Base-by-base conservation (phyloP, 1,140 invertebrate genomes). In the Vanessa tameamea region DNA sequence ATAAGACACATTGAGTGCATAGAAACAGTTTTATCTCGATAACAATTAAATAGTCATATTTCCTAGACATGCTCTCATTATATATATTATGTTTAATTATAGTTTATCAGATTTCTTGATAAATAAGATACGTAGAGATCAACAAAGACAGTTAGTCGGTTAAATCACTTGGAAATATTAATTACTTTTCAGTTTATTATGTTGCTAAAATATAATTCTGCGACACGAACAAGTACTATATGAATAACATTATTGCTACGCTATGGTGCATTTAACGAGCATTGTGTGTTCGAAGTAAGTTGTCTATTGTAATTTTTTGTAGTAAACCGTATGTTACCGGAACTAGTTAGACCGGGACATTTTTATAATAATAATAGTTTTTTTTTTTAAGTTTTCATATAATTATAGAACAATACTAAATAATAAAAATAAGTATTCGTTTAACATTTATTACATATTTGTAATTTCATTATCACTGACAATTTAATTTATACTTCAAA, bases 261-360 rank as follows among this genome's bases (percentile, higher is more conserved):
- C 13, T 64, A 88, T 88, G 86, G 85, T 88, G 68, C 79, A 77
- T 11, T 68, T 87, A 53, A 77, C 64, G 0, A 81, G 78, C 66
- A 78, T 89, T 66, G 48, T 87, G 26, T 87, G 86, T 75, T 61
- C 82, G 55, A 83, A 77, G 87, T 88, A 77, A 84, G 87, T 86
- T 64, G 5, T 57, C 13, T 14, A n/a, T 15, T 50, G 15, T 50
- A 2, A 31, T 31, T 3, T 31, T 31, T 31, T 31, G 26, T 31
- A 31, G 26, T 31, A 4, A 31, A 6, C 26, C 26, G 6, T 31
- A 31, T 31, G 3, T 6, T 31, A 31, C 26, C 26, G 26, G 26
- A 2, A 1, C 3, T 31, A 31, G 26, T 6, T 31, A 31, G 3
- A 31, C 26, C 6, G 26, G 26, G 26, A 31, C 3, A 31, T 31